Conservation (phyloP, 2,888 invertebrate species). For the Melikaiella ostensackeni region DNA sequence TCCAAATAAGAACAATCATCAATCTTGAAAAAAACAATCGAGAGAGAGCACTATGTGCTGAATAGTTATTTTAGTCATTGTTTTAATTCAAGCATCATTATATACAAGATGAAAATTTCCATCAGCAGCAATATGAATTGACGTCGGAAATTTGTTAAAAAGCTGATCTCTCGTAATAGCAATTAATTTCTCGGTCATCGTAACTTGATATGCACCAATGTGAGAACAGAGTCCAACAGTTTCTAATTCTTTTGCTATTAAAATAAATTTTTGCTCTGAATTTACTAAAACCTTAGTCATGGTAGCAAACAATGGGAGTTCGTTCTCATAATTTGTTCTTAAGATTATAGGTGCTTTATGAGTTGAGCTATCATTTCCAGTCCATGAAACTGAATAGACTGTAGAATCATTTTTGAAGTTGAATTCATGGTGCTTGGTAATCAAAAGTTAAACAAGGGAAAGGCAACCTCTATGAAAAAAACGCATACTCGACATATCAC, state of each 20-base stretch:
- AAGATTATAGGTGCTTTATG: neutral
- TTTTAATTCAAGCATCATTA: too few species aligned
- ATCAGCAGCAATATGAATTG: neutral
- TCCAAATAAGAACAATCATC: too few species aligned
- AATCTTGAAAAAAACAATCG: too few species aligned
- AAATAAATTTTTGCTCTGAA: neutral
- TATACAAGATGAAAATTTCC: neutral
- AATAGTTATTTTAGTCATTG: too few species aligned
- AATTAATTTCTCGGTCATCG: neutral
- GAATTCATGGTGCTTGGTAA: too few species aligned
- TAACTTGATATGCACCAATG: neutral
- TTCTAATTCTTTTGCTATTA: neutral
- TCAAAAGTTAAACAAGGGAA: too few species aligned
- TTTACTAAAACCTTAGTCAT: neutral
- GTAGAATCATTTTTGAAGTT: too few species aligned
- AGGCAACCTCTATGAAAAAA: too few species aligned
- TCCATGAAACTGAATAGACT: neutral
- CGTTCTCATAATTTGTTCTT: neutral
- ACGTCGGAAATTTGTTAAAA: neutral
- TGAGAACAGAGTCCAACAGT: neutral
- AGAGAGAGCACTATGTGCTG: too few species aligned
- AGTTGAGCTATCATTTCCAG: neutral
- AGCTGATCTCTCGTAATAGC: neutral
- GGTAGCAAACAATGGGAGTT: neutral
- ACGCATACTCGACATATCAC: too few species aligned